Base-by-base conservation (phyloP, 2,113 vertebrate species). In the Oncorhynchus keta region DNA sequence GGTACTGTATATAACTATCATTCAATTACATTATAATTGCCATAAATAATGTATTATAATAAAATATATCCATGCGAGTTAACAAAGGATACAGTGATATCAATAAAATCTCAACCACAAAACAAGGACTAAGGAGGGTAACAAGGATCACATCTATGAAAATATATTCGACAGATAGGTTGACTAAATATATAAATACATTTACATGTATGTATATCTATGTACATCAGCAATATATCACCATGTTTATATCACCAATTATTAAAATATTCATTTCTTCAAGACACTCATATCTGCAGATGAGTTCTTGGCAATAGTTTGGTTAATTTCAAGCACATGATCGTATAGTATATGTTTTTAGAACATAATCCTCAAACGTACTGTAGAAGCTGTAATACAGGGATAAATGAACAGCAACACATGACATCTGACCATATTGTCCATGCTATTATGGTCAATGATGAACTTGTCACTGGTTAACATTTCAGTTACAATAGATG, bases 141-240 rank as follows among this genome's bases (percentile, higher is more conserved):
- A 78, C 45, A 73, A 82, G 76, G 80, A 88, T 89, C 73, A 48
- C 81, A 86, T 83, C 89, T 92, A 89, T 90, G 89, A 91, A 93
- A 92, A 92, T 92, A 92, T 87, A 88, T 86, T 91, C 84, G 88
- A 93, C 87, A 88, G 86, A 92, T 91, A 92, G 74, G 85, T 89
- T 83, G 79, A 92, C 85, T 22, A 92, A 87, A 91, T 85, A 91
- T 91, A 92, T 86, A 90, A 89, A 86, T 92, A 92, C 88, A 91
- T 89, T 86, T 90, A 85, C 82, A 90, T 84, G 45, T 89, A 88
- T 91, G 81, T 86, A 83, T 89, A 57, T 88, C 87, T 90, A 89
- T 91, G 62, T 92, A 93, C 92, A 93, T 78, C 55, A 85, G 85
- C 79, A 90, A 91, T 86, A 80, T 81, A 76, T 86, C 83, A 90